These are phyloP conservation scores for Drosophila mojavensis DNA, from an alignment of 1,140 invertebrate species.

Conservation along the genomic window DNA sequence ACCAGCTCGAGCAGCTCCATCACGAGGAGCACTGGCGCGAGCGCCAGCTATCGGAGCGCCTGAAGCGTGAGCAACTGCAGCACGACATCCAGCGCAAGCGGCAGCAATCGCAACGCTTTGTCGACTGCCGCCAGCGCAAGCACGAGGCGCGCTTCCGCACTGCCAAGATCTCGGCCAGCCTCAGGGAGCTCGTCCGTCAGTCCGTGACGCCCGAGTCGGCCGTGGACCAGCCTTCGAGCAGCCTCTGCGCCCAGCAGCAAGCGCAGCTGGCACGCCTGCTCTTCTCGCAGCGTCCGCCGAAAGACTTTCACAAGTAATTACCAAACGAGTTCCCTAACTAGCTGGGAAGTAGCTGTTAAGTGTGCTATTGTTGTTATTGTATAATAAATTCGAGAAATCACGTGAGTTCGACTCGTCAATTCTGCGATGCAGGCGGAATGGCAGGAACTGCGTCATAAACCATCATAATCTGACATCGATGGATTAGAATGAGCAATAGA, in stretches of 20 bases:
- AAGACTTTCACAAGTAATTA: slow-evolving; percentile 28
- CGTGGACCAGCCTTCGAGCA: slow-evolving; percentile 34
- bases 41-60: slow-evolving; percentile 58
- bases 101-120: slow-evolving; percentile 68
- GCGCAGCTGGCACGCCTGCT: slow-evolving; percentile 59
- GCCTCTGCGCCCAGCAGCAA: slow-evolving; percentile 59
- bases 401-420: too few relatives aligned
- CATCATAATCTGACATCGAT: too few relatives aligned
- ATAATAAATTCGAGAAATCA: slow-evolving; percentile 49
- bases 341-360: too few relatives aligned
- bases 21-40: slow-evolving; percentile 82
- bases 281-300: slow-evolving; percentile 26
- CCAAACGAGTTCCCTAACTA: neutral
- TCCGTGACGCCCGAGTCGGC: slow-evolving; percentile 75
- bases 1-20: slow-evolving; percentile 74
- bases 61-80: slow-evolving; percentile 66
- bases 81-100: slow-evolving; percentile 69
- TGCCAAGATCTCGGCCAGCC: slow-evolving; percentile 79
- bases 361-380: slow-evolving; percentile 55
- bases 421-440: too few relatives aligned
- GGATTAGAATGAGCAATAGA: too few relatives aligned
- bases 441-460: too few relatives aligned
- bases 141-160: slow-evolving; percentile 68
- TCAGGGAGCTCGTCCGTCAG: slow-evolving; percentile 75
- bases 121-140: slow-evolving; percentile 60